Conservation (phyloP, 64 coral and sea anemone genomes). For the Actinia equina region DNA sequence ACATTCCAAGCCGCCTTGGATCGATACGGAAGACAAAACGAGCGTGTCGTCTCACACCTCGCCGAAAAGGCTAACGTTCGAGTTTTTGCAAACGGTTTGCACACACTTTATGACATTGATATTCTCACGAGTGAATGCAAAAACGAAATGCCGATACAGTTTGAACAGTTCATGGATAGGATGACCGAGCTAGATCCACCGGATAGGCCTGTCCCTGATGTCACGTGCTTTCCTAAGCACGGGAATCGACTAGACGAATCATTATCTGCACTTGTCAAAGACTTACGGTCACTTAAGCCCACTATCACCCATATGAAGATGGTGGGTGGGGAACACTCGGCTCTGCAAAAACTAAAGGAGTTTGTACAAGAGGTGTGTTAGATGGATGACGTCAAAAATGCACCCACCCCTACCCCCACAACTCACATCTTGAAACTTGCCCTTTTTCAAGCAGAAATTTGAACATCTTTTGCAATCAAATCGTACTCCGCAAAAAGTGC, state of each 20-base stretch:
- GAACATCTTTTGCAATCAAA: no score
- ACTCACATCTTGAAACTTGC: no score
- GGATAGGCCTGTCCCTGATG: background rate
- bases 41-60: slow-evolving; percentile 33
- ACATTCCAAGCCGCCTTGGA: slow-evolving; percentile 46
- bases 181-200: slow-evolving; percentile 24
- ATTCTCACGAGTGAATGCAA: background rate
- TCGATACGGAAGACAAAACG: slow-evolving; percentile 43
- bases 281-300: background rate
- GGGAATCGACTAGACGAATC: background rate
- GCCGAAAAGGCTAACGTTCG: slow-evolving; percentile 24
- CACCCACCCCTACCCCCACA: no score
- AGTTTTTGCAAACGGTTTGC: slow-evolving; percentile 31
- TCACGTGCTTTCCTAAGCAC: background rate
- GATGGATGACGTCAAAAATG: no score
- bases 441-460: no score
- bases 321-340: background rate
- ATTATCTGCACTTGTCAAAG: background rate
- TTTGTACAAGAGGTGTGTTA: background rate
- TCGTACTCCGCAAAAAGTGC: no score
- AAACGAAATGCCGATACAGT: slow-evolving; percentile 18
- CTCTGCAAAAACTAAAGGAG: background rate
- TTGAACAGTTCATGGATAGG: slow-evolving; percentile 35
- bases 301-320: background rate
- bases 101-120: slow-evolving; percentile 44